A percentile compares a stretch with the other conserved stretches of the same genome.
These are phyloP conservation scores for Passerculus sandwichensis DNA, from an alignment of 2,797 vertebrate genomes.

Conservation along the genomic window DNA sequence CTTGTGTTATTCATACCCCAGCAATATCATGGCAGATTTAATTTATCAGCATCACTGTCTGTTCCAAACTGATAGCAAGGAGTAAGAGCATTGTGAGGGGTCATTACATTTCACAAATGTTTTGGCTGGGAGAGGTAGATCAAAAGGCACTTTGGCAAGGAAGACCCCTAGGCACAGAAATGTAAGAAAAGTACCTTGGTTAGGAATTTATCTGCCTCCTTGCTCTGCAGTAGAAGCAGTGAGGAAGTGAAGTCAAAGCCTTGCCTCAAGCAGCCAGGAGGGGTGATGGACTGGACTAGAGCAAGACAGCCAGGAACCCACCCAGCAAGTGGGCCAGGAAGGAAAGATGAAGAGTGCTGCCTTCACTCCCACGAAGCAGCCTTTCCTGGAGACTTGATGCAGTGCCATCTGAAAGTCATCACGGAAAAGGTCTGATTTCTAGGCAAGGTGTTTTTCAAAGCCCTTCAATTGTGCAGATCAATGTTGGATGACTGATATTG, in stretches of 20 bases:
- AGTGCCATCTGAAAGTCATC: neutral
- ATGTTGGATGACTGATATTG: neutral
- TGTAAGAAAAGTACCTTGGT: neutral
- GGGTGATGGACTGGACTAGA: neutral
- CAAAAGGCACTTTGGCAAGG: constrained; percentile 5
- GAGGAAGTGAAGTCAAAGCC: neutral
- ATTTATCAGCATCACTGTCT: neutral
- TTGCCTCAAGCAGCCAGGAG: neutral
- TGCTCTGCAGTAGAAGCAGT: neutral
- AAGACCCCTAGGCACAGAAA: neutral
- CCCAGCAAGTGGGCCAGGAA: neutral
- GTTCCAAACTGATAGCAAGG: neutral
- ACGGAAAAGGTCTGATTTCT: neutral
- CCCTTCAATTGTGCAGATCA: neutral
- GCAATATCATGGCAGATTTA: neutral
- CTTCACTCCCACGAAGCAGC: neutral
- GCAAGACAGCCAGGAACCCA: neutral
- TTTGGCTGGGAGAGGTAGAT: neutral
- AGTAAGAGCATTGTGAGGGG: neutral
- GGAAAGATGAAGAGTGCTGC: neutral
- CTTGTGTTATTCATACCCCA: neutral
- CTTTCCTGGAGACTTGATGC: neutral
- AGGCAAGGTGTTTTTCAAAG: neutral
- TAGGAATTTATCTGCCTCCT: neutral
- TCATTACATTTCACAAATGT: constrained; percentile 18